Base-by-base conservation (phyloP, 2,888 invertebrate genomes). In the Oeneis ivallda region DNA sequence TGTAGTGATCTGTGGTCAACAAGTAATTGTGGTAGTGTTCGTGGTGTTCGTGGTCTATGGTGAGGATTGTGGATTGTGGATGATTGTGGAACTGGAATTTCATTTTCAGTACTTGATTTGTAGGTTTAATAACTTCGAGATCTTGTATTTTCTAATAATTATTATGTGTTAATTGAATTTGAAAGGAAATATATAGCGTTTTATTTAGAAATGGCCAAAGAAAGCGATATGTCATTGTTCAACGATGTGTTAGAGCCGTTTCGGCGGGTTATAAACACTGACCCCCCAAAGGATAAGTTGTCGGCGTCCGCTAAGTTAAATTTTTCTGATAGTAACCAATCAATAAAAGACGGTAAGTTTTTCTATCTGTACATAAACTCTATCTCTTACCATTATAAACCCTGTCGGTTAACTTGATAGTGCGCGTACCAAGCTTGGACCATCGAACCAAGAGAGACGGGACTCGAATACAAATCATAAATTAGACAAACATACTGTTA, bases 231-330 rank as follows among this genome's bases (percentile, higher is more conserved):
- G 85, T 91, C 92, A 65, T 77, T 92, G 52, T 87, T 86, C 66
- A 86, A 83, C 70, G 90, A 92, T 72, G 91, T 92, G 9, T 75
- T 92, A 67, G 86, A 91, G 74, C 92, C 92, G 6, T 92, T 92
- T 75, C 79, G 92, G 70, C 83, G 92, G 65, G 89, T 85, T 56
- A 89, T 92, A 75, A 91, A 91, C 74, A 87, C 87, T 61, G 86
- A 89, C 75, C 86, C 87, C 72, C 90, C 90, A 72, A 90, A 88
- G 81, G 90, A 91, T 74, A 91, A 88, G 75, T 74, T 89, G 71
- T 86, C 88, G 82, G 83, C 85, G 69, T 83, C 87, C 75, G 70
- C 86, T 8, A 89, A 89, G 75, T 75, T 92, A 66, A 92, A 87
- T 83, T 92, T 92, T 79, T 87, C 89, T 70, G 89, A 90, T 80